Evolutionary conservation across 2,113 vertebrate species (phyloP).

Genomic region (Brachyhypopomus occidentalis): DNA sequence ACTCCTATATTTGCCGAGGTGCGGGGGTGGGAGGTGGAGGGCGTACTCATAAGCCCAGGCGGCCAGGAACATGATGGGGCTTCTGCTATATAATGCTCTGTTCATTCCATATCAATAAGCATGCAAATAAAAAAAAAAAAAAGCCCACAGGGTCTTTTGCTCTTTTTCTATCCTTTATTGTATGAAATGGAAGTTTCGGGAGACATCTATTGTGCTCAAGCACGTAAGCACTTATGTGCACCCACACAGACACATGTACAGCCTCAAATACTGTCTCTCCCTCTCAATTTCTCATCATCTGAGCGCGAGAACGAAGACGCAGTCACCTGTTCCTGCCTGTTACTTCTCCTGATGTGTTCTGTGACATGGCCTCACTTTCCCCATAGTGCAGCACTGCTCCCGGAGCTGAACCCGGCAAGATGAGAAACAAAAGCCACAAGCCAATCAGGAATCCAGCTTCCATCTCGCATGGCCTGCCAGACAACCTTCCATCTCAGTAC

Average conservation of each 20-base stretch:
- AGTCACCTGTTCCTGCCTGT: background rate
- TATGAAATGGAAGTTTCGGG: background rate
- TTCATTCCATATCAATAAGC: slow-evolving; percentile 53
- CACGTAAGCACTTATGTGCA: slow-evolving; percentile 3
- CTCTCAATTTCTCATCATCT: slow-evolving; percentile 26
- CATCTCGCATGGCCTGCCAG: background rate
- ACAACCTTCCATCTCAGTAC: slow-evolving; percentile 7
- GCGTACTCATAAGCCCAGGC: slow-evolving; percentile 23
- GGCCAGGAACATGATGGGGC: slow-evolving; percentile 53
- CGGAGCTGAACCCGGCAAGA: slow-evolving; percentile 1
- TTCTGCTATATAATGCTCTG: slow-evolving; percentile 35
- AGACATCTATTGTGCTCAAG: background rate
- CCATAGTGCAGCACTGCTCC: slow-evolving; percentile 1
- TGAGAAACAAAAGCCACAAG: background rate
- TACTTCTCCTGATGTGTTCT: background rate
- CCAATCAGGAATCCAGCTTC: background rate
- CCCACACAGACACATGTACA: background rate
- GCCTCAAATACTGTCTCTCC: background rate
- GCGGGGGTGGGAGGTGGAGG: background rate
- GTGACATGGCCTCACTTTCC: slow-evolving; percentile 1
- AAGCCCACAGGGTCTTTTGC: slow-evolving; percentile 2
- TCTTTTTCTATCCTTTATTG: slow-evolving; percentile 38
- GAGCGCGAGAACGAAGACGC: slow-evolving; percentile 15
- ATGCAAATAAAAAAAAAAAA: slow-evolving; percentile 43
- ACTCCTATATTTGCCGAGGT: slow-evolving; percentile 18